phyloP scores from a whole-genome alignment of 2,113 vertebrate genomes.

The Nothobranchius kuhntae region DNA sequence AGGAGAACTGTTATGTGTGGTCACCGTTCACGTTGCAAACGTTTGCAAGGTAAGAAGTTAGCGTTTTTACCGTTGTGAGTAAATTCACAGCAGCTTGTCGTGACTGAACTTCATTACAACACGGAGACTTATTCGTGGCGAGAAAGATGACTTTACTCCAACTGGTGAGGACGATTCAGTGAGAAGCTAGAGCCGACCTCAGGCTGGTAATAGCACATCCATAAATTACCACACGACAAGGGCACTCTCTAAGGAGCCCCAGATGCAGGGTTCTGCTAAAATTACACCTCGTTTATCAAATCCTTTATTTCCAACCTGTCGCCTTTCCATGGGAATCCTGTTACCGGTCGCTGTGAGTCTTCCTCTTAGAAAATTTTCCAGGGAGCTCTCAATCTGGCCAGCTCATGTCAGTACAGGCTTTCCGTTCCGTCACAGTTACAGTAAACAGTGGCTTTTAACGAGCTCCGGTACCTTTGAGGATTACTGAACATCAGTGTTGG shows the following conservation, averaged over 20 bases:
- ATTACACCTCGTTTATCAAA: conserved; percentile 76
- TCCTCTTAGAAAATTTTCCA: conserved; percentile 31
- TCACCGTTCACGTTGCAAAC: background rate
- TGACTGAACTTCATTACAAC: conserved; percentile 17
- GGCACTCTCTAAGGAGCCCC: conserved; percentile 60
- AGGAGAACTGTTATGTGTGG: conserved; percentile 1
- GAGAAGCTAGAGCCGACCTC: conserved; percentile 57
- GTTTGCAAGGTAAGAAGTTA: background rate
- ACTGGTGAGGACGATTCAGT: conserved; percentile 42
- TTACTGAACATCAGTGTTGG: background rate
- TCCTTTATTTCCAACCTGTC: conserved; percentile 57
- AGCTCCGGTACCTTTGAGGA: background rate
- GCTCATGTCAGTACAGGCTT: conserved; percentile 9
- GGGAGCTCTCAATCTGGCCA: conserved; percentile 12
- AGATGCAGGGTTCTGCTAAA: conserved; percentile 57
- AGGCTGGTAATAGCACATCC: conserved; percentile 55
- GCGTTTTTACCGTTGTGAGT: conserved; percentile 21
- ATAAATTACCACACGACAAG: conserved; percentile 74
- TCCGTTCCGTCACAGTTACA: conserved; percentile 26
- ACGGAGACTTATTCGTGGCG: conserved; percentile 25
- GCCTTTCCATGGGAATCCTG: conserved; percentile 45
- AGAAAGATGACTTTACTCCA: conserved; percentile 29
- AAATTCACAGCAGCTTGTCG: conserved; percentile 9
- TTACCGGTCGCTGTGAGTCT: conserved; percentile 39
- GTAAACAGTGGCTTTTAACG: conserved; percentile 8